Evolutionary conservation across 2,797 vertebrate species (phyloP), one percentile per base, ranked within the genome.

Genomic region (Gallinago solitaria): DNA sequence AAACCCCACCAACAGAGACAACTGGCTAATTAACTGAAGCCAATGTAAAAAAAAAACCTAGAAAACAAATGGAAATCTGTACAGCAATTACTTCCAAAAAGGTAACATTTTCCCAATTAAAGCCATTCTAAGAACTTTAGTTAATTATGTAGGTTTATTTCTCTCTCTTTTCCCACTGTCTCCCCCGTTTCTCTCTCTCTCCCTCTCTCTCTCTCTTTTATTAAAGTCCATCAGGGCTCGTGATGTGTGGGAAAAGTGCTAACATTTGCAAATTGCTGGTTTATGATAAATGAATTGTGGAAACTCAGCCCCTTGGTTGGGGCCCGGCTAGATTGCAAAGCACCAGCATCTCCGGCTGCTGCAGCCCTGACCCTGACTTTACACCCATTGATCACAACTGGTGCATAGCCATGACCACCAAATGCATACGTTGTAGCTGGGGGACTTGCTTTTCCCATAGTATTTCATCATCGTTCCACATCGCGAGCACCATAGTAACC

Each of bases 201-300:
- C 16, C 57, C 48, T 78, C 51, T 35, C 51, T 35, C 88, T 86
- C 86, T 94, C 92, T 90, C 89, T 94, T 97, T 96, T 97, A 97
- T 97, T 97, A 97, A 97, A 96, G 96, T 96, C 97, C 95, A 93
- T 97, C 97, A 97, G 93, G 96, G 94, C 93, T 97, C 92, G 57
- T 97, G 97, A 97, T 96, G 88, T 95, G 96, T 96, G 96, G 90
- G 96, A 94, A 98, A 98, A 97, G 93, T 97, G 97, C 97, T 98
- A 98, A 97, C 97, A 98, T 97, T 98, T 97, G 97, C 97, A 98
- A 97, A 97, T 97, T 96, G 97, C 96, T 93, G 93, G 75, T 97
- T 97, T 98, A 97, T 98, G 97, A 98, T 97, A 97, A 97, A 98
- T 97, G 97, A 97, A 98, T 97, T 95, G 94, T 97, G 96, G 97